Conservation (phyloP, 2,797 vertebrate species). For the Pygocentrus nattereri region DNA sequence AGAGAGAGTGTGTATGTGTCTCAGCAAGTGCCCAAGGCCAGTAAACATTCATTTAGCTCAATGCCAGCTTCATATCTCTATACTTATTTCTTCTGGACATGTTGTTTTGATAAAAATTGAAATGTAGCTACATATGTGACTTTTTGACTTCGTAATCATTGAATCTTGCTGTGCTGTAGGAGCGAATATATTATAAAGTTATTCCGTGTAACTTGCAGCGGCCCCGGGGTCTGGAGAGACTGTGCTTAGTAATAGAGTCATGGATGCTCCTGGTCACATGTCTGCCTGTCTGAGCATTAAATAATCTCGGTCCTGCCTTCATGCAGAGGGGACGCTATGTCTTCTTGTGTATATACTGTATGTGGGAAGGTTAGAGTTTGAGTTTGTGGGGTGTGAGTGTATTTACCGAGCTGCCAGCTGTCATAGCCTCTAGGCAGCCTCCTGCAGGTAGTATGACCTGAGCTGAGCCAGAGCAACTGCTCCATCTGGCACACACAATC, state of each 20-base stretch:
- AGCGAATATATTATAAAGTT: conserved; percentile 34
- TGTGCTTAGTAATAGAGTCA: conserved; percentile 75
- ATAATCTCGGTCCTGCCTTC: conserved; percentile 67
- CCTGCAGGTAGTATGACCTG: conserved; percentile 66
- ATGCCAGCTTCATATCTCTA: conserved; percentile 75
- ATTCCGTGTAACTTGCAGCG: conserved; percentile 66
- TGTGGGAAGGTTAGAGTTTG: conserved; percentile 22
- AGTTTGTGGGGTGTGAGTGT: conserved; percentile 39
- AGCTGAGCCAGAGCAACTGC: conserved; percentile 59
- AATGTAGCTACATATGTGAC: conserved; percentile 72
- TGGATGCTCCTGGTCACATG: conserved; percentile 72
- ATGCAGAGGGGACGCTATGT: conserved; percentile 61
- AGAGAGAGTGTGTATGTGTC: conserved; percentile 34
- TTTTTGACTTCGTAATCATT: conserved; percentile 60
- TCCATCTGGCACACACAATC: conserved; percentile 52
- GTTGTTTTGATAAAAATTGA: conserved; percentile 71
- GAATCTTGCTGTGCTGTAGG: conserved; percentile 21
- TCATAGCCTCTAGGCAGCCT: conserved; percentile 50
- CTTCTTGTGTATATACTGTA: conserved; percentile 40
- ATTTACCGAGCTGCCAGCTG: conserved; percentile 60
- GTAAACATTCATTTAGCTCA: conserved; percentile 74
- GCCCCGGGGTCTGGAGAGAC: conserved; percentile 72
- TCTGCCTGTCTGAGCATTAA: conserved; percentile 61
- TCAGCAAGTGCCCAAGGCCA: conserved; percentile 60
- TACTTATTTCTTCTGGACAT: conserved; percentile 70